Percentiles rank a stretch among this genome's conserved stretches.
phyloP scores from a whole-genome alignment of 2,797 vertebrate species.

The Chloroceryle inda region DNA sequence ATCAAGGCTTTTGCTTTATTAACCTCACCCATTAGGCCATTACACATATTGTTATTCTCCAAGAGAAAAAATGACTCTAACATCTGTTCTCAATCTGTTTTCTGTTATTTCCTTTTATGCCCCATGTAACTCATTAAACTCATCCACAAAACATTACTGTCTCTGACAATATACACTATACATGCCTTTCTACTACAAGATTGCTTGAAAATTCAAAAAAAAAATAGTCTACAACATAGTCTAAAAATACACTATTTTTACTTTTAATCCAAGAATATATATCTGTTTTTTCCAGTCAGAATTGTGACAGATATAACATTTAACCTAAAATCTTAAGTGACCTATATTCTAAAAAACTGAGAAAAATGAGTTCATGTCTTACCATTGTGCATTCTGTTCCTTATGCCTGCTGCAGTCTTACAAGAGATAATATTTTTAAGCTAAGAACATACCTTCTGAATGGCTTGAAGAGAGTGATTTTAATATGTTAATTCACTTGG shows the following conservation, averaged over 20 bases:
- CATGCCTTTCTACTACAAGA: background rate
- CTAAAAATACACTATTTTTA: background rate
- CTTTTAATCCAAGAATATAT: background rate
- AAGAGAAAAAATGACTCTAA: background rate
- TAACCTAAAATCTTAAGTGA: background rate
- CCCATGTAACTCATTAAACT: constrained; percentile 24
- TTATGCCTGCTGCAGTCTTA: background rate
- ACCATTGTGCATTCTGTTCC: background rate
- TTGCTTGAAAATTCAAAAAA: background rate
- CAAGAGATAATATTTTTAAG: background rate
- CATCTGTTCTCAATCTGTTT: constrained; percentile 35
- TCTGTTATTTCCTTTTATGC: constrained; percentile 32
- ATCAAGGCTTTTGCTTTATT: background rate
- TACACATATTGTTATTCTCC: background rate
- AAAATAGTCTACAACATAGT: background rate
- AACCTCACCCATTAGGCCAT: background rate
- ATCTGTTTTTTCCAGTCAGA: background rate
- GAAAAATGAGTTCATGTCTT: background rate
- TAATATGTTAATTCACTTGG: background rate
- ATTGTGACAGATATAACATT: background rate
- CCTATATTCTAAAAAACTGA: background rate
- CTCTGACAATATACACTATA: background rate
- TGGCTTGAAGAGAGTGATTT: background rate
- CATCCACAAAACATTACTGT: background rate
- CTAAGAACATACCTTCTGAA: background rate